phyloP scores from a whole-genome alignment of 2,797 vertebrate genomes.

The Lutjanus argentimaculatus region DNA sequence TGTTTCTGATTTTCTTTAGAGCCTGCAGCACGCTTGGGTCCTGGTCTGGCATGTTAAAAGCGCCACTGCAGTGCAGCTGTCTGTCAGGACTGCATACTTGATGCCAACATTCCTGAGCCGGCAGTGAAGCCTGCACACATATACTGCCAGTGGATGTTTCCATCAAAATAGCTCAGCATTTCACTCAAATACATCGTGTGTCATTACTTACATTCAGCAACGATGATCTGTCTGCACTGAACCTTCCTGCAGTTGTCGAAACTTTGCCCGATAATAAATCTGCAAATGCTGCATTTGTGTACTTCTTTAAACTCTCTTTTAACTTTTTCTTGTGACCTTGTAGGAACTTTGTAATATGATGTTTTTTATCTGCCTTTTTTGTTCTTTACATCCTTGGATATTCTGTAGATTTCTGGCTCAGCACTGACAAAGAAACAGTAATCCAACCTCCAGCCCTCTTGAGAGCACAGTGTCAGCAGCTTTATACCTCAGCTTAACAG shows the following conservation, averaged over 20 bases:
- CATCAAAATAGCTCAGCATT: constrained; percentile 91
- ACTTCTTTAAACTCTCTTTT: not conserved
- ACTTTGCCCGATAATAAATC: constrained; percentile 7
- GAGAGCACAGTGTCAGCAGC: constrained; percentile 57
- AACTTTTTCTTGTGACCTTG: constrained; percentile 31
- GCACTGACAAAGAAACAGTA: constrained; percentile 45
- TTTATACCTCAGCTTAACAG: constrained; percentile 65
- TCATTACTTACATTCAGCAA: constrained; percentile 14
- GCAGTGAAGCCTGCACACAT: constrained; percentile 90
- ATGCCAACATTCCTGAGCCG: constrained; percentile 94
- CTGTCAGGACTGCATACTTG: constrained; percentile 89
- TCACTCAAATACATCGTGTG: constrained; percentile 76
- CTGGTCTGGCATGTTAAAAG: constrained; percentile 88
- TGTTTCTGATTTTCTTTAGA: constrained; percentile 78
- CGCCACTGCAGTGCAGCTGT: constrained; percentile 94
- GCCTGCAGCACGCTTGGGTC: constrained; percentile 84
- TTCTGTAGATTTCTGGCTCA: constrained; percentile 38
- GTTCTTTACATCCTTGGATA: constrained; percentile 51
- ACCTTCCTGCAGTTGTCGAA: constrained; percentile 22
- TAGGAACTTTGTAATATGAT: constrained; percentile 32
- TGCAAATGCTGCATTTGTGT: not conserved
- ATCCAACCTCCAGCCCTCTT: constrained; percentile 49
- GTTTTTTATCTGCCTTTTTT: constrained; percentile 34
- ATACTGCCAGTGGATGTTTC: constrained; percentile 85
- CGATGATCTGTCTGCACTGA: not conserved